These are phyloP conservation scores for Eira barbara DNA, from an alignment of 2,113 vertebrate genomes.

Conservation along the genomic window DNA sequence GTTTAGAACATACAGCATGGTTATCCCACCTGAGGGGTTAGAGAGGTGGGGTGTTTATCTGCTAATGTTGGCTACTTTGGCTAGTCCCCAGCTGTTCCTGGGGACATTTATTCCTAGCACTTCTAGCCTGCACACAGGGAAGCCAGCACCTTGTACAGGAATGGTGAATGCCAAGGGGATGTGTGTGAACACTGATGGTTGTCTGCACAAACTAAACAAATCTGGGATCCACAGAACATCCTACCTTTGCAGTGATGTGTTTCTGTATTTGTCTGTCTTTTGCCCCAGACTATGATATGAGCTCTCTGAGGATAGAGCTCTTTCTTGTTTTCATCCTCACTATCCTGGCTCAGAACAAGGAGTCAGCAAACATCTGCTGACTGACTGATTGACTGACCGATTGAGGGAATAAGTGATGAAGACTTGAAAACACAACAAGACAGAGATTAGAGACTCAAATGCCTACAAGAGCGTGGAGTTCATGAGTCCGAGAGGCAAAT, in stretches of 20 bases:
- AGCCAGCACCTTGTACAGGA: not conserved
- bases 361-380: not conserved
- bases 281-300: not conserved
- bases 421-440: not conserved
- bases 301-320: not conserved
- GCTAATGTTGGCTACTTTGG: not conserved
- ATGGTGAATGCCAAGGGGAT: not conserved
- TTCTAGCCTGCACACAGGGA: not conserved
- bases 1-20: rapidly evolving
- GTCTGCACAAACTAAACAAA: not conserved
- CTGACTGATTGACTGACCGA: not conserved
- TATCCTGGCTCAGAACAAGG: not conserved
- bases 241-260: not conserved
- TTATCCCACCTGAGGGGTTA: not conserved
- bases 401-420: not conserved
- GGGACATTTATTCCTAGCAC: not conserved
- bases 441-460: not conserved
- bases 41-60: not conserved
- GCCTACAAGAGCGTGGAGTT: not conserved
- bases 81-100: not conserved
- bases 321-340: not conserved
- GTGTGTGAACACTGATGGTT: not conserved
- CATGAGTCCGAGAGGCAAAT: not conserved
- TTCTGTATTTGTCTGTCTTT: constrained; percentile 7
- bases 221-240: not conserved